Conservation (phyloP, 2,888 invertebrate genomes). For the Lasioglossum zephyrum region DNA sequence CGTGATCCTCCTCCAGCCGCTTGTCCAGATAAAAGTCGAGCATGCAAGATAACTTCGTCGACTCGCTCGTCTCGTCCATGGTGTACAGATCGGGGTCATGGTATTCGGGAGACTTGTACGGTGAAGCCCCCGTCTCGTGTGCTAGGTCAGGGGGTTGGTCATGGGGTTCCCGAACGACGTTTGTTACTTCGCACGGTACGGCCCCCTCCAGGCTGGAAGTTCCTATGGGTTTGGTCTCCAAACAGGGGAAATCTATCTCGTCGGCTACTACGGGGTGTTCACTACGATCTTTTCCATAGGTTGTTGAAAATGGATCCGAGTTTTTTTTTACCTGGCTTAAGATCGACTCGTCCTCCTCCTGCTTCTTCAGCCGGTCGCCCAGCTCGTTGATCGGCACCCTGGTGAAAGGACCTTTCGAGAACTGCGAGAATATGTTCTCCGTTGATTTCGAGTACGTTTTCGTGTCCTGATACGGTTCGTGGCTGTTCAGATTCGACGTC, state of each 20-base stretch:
- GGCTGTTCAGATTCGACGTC: constrained; percentile 62
- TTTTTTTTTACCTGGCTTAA: constrained; percentile 83
- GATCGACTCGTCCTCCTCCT: constrained; percentile 60
- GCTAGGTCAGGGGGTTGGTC: constrained; percentile 10
- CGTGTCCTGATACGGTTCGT: constrained; percentile 36
- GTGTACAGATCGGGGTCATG: background rate
- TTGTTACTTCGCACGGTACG: constrained; percentile 40
- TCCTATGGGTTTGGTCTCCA: constrained; percentile 81
- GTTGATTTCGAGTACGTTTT: constrained; percentile 69
- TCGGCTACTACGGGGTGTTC: constrained; percentile 72
- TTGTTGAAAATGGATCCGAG: constrained; percentile 82
- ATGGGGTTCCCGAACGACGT: constrained; percentile 1
- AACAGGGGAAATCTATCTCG: constrained; percentile 81
- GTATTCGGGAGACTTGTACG: background rate
- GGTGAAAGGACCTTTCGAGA: constrained; percentile 32
- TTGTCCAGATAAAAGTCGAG: constrained; percentile 74
- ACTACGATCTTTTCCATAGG: constrained; percentile 79
- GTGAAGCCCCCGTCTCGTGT: background rate
- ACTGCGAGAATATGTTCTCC: constrained; percentile 64
- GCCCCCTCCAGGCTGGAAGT: constrained; percentile 62
- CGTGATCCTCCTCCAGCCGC: background rate
- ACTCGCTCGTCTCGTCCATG: background rate
- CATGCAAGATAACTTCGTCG: constrained; percentile 66
- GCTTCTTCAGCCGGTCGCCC: constrained; percentile 41
- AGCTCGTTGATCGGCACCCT: constrained; percentile 32